Conservation (phyloP, 2,797 vertebrate species). For the Squalus acanthias region DNA sequence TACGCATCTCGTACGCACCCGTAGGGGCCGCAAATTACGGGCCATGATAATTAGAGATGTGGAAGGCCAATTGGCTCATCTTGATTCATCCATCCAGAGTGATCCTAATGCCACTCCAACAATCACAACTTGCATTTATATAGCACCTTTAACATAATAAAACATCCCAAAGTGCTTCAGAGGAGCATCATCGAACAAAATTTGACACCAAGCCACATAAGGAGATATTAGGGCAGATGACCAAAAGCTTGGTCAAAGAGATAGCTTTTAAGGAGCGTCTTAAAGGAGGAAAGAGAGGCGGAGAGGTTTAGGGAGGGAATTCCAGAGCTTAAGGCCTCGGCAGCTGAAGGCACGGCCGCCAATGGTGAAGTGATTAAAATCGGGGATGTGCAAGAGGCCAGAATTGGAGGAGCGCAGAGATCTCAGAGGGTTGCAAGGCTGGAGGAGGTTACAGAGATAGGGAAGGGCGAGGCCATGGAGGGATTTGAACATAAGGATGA, state of each 20-base stretch:
- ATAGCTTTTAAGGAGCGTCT: not conserved
- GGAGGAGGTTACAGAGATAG: not conserved
- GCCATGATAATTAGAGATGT: not conserved
- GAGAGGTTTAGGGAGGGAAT: not conserved
- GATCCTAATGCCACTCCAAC: not conserved
- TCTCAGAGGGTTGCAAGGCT: not conserved
- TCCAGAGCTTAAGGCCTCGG: not conserved
- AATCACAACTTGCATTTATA: not conserved
- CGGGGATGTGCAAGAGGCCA: not conserved
- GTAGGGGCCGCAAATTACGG: too few species aligned
- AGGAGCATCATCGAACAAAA: not conserved
- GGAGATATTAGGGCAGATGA: too few species aligned
- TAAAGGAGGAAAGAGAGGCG: not conserved
- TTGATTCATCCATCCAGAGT: too few species aligned
- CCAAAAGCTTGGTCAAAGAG: not conserved
- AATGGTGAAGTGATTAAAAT: not conserved
- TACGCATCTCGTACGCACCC: too few species aligned
- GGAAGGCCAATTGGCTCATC: not conserved
- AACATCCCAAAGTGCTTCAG: not conserved
- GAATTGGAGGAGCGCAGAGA: not conserved
- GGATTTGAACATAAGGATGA: not conserved
- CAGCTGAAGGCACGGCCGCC: not conserved
- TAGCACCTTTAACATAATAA: not conserved
- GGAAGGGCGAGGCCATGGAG: not conserved
- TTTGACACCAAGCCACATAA: not conserved